Evolutionary conservation across 2,888 invertebrate genomes (phyloP).

Genomic region (Philhelius pedissequus): DNA sequence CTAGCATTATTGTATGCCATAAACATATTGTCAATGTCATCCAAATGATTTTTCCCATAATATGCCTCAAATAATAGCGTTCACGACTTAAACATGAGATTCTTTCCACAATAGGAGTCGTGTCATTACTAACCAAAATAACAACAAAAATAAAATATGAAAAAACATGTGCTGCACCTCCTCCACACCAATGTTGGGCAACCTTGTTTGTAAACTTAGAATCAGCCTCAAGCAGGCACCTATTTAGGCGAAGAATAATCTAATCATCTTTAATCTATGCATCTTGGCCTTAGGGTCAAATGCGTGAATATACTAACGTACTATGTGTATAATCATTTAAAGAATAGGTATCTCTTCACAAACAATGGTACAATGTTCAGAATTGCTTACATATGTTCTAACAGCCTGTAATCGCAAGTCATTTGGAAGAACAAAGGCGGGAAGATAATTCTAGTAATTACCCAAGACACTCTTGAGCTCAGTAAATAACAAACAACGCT

Average conservation of each 20-base stretch:
- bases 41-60: conserved; percentile 60
- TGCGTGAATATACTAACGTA: conserved; percentile 63
- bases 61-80: conserved; percentile 14
- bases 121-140: conserved; percentile 43
- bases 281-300: conserved; percentile 63
- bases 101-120: conserved; percentile 60
- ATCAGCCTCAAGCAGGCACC: conserved; percentile 19
- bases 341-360: conserved; percentile 23
- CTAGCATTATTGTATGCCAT: conserved; percentile 35
- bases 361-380: background rate
- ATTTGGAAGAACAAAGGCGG: conserved; percentile 54
- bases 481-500: conserved; percentile 15
- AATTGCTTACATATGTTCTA: conserved; percentile 42
- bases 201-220: conserved; percentile 51
- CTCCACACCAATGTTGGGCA: conserved; percentile 28
- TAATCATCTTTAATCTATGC: conserved; percentile 45
- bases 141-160: background rate
- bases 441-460: conserved; percentile 53
- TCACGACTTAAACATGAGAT: conserved; percentile 39
- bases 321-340: background rate
- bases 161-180: conserved; percentile 48
- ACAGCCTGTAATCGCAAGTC: conserved; percentile 22
- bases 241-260: conserved; percentile 26
- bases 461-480: conserved; percentile 20
- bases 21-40: conserved; percentile 65